phyloP scores from a whole-genome alignment of 1,140 invertebrate species.

The Aradophagus sp. region DNA sequence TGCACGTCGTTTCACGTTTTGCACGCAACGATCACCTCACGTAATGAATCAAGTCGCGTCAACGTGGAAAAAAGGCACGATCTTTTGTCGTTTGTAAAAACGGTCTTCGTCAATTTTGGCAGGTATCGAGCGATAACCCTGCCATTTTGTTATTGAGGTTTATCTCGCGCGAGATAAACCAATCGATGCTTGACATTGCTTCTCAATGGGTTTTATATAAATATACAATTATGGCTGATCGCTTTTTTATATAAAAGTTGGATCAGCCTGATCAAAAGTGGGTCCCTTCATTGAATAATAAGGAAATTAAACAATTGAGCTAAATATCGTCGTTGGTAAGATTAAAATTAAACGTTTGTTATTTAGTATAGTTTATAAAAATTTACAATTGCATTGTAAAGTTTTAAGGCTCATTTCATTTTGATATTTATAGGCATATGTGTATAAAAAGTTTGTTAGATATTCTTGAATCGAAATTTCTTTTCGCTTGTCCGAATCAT shows the following conservation, averaged over 20 bases:
- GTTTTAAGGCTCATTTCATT: neutral
- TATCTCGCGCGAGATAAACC: conserved; percentile 13
- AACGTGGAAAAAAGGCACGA: conserved; percentile 36
- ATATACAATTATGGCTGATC: conserved; percentile 29
- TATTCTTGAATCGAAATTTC: neutral
- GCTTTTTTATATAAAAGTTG: conserved; percentile 55
- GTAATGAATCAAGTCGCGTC: conserved; percentile 19
- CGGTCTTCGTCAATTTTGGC: conserved; percentile 6
- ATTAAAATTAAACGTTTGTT: too few species aligned
- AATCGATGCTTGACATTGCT: conserved; percentile 18
- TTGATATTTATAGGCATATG: conserved; percentile 1
- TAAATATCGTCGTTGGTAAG: too few species aligned
- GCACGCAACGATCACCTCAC: conserved; percentile 5
- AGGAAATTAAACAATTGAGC: too few species aligned
- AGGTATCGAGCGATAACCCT: conserved; percentile 5
- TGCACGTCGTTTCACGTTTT: conserved; percentile 7
- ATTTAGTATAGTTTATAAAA: too few species aligned
- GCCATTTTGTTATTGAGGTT: neutral
- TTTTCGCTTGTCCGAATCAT: neutral
- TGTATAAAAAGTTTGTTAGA: too few species aligned
- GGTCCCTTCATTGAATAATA: too few species aligned
- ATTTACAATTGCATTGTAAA: too few species aligned
- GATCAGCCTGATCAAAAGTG: conserved; percentile 25
- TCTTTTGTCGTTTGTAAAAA: conserved; percentile 16
- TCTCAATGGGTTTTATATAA: conserved; percentile 19